Evolutionary conservation across 2,888 invertebrate species (phyloP), one percentile per base, ranked within the genome.

Genomic region (Mechanitis messenoides): DNA sequence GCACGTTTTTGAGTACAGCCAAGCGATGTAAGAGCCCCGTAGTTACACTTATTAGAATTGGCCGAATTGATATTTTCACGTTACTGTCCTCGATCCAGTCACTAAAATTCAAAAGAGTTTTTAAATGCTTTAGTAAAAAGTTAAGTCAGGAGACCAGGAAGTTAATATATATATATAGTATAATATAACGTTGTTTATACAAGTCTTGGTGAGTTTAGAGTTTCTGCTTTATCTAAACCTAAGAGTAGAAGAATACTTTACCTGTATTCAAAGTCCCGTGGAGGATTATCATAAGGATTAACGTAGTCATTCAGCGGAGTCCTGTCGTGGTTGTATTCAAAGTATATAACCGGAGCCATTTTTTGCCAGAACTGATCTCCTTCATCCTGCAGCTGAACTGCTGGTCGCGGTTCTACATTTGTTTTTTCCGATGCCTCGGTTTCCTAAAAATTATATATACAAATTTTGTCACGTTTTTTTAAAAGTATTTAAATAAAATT

Each of bases 191-290:
- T 20, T 20, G 20, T 20, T 20, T 20, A 20, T 20, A 20, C 20
- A 20, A 20, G 20, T 20, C 20, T 0, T 20, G 20, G 20, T 20
- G 20, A 20, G 20, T 20, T 20, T 20, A 20, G 20, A 20, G 20
- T 20, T 20, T 20, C 20, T 20, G 20, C 20, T 20, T 20, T 20
- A 20, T 20, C 20, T 20, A 20, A 20, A 20, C 20, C 20, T 20
- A 20, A 20, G 20, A 20, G 20, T 20, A 20, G 20, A 20, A 47
- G 1, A 9, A n/a, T 35, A n/a, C 12, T 9, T 68, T 57, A 88
- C 89, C 89, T 89, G 58, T 85, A 85, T 62, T 88, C 72, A 64
- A 87, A 88, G 63, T 87, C 80, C 1, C 59, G 58, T 0, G 88
- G 88, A 4, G 87, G 83, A 55, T 79, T 79, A 0, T 85, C 86